Conservation (phyloP, 2,888 invertebrate species). For the Deilephila porcellus region DNA sequence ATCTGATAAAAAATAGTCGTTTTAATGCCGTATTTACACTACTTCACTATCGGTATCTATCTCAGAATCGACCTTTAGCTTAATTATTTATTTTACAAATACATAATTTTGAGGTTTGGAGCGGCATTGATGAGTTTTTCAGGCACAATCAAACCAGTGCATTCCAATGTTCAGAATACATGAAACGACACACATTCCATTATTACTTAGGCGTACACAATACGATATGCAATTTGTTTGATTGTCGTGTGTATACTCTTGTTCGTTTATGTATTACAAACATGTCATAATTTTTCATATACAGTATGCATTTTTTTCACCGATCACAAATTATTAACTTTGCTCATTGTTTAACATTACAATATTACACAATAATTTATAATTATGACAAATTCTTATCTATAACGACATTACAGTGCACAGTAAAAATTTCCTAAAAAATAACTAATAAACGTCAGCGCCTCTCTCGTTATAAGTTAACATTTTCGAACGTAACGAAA, state of each 20-base stretch:
- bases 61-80: constrained; percentile 69
- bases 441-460: constrained; percentile 43
- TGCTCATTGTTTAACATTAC: constrained; percentile 54
- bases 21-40: constrained; percentile 68
- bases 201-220: constrained; percentile 21
- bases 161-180: constrained; percentile 79
- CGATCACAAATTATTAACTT: constrained; percentile 68
- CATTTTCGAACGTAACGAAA: constrained; percentile 17
- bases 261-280: constrained; percentile 72
- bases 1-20: constrained; percentile 63
- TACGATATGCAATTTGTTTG: constrained; percentile 24
- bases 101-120: constrained; percentile 84
- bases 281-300: constrained; percentile 68
- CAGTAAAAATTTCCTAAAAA: constrained; percentile 43
- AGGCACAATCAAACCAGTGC: constrained; percentile 83
- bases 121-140: constrained; percentile 82
- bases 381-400: constrained; percentile 46
- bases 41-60: constrained; percentile 69
- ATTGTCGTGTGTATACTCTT: constrained; percentile 29
- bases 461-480: constrained; percentile 35
- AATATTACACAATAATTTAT: constrained; percentile 28
- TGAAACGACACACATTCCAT: constrained; percentile 52
- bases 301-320: constrained; percentile 61
- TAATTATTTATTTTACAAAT: constrained; percentile 71
- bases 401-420: constrained; percentile 47